phyloP scores from a whole-genome alignment of 2,113 vertebrate species.

The Puffinus mauretanicus region DNA sequence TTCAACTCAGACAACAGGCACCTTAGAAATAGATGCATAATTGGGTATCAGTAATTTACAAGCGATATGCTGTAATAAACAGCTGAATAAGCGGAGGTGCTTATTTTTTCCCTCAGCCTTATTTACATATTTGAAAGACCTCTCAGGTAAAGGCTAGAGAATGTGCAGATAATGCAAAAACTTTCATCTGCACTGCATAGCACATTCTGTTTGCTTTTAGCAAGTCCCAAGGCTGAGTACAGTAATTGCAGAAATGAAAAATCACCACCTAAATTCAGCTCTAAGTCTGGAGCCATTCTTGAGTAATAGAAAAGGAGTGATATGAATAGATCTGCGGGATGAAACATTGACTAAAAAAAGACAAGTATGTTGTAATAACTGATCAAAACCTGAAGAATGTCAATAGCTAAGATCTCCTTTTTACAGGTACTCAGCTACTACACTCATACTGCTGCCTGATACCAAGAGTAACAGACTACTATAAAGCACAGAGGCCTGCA shows the following conservation, averaged over 20 bases:
- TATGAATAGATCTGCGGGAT: background rate
- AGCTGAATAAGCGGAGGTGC: background rate
- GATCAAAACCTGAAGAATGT: background rate
- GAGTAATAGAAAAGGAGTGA: background rate
- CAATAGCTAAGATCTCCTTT: background rate
- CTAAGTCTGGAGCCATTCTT: background rate
- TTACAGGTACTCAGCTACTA: background rate
- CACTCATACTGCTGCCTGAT: background rate
- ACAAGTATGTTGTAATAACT: background rate
- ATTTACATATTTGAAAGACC: constrained; percentile 8
- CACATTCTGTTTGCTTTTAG: background rate
- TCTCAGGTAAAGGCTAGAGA: background rate
- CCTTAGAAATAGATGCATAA: background rate
- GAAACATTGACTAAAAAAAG: background rate
- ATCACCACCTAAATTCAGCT: constrained; percentile 11
- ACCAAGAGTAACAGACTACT: background rate
- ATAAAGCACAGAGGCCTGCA: background rate
- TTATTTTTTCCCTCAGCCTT: background rate
- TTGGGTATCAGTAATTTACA: background rate
- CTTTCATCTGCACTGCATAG: background rate
- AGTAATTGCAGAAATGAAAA: constrained; percentile 46
- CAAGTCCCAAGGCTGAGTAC: background rate
- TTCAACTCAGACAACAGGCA: background rate
- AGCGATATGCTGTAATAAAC: constrained; percentile 6
- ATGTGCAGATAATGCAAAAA: background rate